Conservation (phyloP, 1,140 invertebrate species). For the Zelostemma sp. region DNA sequence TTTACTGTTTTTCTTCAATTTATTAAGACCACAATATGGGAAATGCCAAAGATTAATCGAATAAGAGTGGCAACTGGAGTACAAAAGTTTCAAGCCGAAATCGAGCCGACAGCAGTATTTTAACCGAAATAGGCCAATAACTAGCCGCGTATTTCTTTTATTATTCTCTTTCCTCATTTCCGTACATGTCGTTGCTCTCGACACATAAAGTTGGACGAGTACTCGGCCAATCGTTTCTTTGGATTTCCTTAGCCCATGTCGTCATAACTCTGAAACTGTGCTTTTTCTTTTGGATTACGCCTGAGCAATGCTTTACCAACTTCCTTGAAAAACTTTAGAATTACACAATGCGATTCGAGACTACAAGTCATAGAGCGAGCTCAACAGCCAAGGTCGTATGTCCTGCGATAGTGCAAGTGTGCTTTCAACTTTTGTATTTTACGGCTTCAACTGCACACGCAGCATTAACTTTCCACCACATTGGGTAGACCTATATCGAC, state of each 20-base stretch:
- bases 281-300: not conserved
- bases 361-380: too few relatives aligned
- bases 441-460: not conserved
- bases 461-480: conserved; percentile 4
- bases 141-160: not conserved
- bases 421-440: conserved; percentile 4
- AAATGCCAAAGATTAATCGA: not conserved
- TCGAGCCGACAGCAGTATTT: not conserved
- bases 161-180: not conserved
- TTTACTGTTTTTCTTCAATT: too few relatives aligned
- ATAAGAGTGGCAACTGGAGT: not conserved
- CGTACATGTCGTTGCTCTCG: not conserved
- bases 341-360: too few relatives aligned
- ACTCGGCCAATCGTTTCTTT: not conserved
- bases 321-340: too few relatives aligned
- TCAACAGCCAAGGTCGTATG: too few relatives aligned
- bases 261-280: not conserved
- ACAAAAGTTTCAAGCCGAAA: not conserved
- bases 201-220: not conserved
- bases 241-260: not conserved
- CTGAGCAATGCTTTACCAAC: not conserved
- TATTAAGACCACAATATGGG: too few relatives aligned
- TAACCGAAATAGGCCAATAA: not conserved
- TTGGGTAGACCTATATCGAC: not conserved
- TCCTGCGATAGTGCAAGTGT: not conserved